Conservation (phyloP, 2,888 invertebrate species). For the Chrysodeixis includens region DNA sequence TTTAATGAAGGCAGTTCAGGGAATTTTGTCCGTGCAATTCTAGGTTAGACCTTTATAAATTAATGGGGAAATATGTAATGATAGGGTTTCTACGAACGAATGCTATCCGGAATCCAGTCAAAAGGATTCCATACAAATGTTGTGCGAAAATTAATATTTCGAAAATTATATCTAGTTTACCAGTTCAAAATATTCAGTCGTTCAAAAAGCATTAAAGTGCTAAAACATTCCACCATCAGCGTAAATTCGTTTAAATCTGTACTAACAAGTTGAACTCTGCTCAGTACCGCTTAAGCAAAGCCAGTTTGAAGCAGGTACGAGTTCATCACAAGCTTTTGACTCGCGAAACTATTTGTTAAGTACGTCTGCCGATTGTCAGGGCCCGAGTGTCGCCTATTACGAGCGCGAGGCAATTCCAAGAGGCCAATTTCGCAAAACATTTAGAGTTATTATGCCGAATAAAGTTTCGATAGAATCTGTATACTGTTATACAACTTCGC, state of each 20-base stretch:
- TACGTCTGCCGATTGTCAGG: conserved; percentile 56
- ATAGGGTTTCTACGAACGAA: not conserved
- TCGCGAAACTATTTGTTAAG: conserved; percentile 60
- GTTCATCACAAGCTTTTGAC: conserved; percentile 58
- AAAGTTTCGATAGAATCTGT: conserved; percentile 43
- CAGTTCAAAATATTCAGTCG: conserved; percentile 32
- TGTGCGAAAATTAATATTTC: conserved; percentile 26
- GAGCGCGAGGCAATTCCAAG: conserved; percentile 43
- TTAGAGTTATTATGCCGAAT: conserved; percentile 42
- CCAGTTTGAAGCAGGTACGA: conserved; percentile 55
- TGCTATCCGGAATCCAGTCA: too few relatives aligned
- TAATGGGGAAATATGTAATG: not conserved
- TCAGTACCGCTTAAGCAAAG: conserved; percentile 50
- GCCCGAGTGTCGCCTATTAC: conserved; percentile 51
- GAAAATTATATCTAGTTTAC: conserved; percentile 42
- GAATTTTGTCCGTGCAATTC: not conserved
- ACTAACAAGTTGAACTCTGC: conserved; percentile 54
- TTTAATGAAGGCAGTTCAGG: not conserved
- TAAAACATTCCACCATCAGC: conserved; percentile 43
- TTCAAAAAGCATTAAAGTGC: conserved; percentile 40
- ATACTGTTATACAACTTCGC: conserved; percentile 10
- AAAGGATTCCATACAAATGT: not conserved
- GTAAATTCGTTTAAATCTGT: conserved; percentile 55
- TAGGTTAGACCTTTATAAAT: not conserved
- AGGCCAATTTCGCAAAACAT: conserved; percentile 52